phyloP scores from a whole-genome alignment of 2,113 vertebrate species.

The Istiophorus platypterus region DNA sequence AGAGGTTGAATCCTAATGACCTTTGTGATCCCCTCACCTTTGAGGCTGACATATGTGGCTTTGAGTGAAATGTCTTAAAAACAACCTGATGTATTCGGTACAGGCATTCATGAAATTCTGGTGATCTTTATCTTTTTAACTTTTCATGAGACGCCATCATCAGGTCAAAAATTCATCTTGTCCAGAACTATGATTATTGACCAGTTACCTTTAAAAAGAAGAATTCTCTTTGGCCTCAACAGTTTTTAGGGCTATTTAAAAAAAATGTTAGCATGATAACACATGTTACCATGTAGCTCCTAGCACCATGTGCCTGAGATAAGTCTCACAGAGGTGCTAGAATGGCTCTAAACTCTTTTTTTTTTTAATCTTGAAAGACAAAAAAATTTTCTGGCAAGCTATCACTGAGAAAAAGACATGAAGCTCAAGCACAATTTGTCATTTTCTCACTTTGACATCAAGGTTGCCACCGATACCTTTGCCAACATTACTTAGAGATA shows the following conservation, averaged over 20 bases:
- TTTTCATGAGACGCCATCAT: not conserved
- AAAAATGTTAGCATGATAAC: too few relatives aligned
- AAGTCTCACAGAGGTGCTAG: not conserved
- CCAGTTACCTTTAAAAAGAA: not conserved
- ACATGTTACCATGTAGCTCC: not conserved
- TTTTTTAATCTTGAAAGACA: not conserved
- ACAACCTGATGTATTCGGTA: not conserved
- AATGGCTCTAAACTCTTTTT: not conserved
- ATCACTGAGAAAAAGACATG: not conserved
- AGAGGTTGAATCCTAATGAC: not conserved
- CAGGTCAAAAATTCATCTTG: not conserved
- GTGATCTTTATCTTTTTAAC: not conserved
- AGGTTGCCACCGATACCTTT: slow-evolving; percentile 6
- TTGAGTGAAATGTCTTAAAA: not conserved
- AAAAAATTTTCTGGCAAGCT: not conserved
- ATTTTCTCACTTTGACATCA: slow-evolving; percentile 35
- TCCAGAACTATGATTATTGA: not conserved
- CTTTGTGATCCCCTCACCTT: not conserved
- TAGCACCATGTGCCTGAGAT: not conserved
- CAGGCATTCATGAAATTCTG: not conserved
- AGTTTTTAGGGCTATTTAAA: not conserved
- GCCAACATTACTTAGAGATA: slow-evolving; percentile 34
- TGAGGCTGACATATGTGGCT: not conserved
- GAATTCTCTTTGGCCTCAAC: not conserved
- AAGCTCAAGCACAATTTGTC: slow-evolving; percentile 22